Percentiles rank a stretch among this genome's conserved stretches.
Conservation (phyloP, 1,140 invertebrate genomes). For the Drosophila gunungcola region DNA sequence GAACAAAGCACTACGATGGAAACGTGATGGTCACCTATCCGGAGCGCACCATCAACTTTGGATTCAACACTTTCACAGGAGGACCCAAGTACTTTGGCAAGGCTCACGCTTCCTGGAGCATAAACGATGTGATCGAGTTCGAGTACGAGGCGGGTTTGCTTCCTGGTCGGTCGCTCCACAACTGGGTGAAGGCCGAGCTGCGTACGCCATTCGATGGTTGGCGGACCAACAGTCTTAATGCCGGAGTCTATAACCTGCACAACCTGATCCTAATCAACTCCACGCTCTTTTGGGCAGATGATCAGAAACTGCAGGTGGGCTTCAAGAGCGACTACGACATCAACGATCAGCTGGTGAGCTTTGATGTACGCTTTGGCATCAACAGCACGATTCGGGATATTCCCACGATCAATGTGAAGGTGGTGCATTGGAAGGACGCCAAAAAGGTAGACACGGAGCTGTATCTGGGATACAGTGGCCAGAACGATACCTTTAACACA, state of each 20-base stretch:
- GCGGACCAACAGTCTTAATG: constrained; percentile 88
- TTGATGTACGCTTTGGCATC: constrained; percentile 85
- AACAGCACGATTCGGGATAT: constrained; percentile 87
- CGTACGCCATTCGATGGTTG: constrained; percentile 91
- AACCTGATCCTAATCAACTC: constrained; percentile 81
- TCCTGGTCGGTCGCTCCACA: constrained; percentile 85
- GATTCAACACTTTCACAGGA: constrained; percentile 85
- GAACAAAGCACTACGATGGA: constrained; percentile 87
- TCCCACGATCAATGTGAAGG: constrained; percentile 86
- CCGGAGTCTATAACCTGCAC: constrained; percentile 70
- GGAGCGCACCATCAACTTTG: constrained; percentile 88
- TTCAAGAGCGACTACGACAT: constrained; percentile 85
- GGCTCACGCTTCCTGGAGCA: constrained; percentile 86
- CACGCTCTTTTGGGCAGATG: constrained; percentile 86
- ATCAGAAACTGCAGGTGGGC: constrained; percentile 86
- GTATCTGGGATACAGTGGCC: constrained; percentile 81
- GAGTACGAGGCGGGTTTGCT: constrained; percentile 84
- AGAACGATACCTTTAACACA: constrained; percentile 81
- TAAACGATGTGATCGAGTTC: constrained; percentile 86
- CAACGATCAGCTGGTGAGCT: constrained; percentile 80
- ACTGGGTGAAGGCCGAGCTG: constrained; percentile 85
- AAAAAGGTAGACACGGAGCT: constrained; percentile 86
- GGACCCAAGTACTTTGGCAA: constrained; percentile 85
- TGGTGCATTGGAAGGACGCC: constrained; percentile 86
- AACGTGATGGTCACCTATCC: constrained; percentile 89